Percentiles rank a stretch among this genome's conserved stretches.
These are phyloP conservation scores for Oreotrochilus melanogaster DNA, from an alignment of 2,113 vertebrate species.

Conservation along the genomic window DNA sequence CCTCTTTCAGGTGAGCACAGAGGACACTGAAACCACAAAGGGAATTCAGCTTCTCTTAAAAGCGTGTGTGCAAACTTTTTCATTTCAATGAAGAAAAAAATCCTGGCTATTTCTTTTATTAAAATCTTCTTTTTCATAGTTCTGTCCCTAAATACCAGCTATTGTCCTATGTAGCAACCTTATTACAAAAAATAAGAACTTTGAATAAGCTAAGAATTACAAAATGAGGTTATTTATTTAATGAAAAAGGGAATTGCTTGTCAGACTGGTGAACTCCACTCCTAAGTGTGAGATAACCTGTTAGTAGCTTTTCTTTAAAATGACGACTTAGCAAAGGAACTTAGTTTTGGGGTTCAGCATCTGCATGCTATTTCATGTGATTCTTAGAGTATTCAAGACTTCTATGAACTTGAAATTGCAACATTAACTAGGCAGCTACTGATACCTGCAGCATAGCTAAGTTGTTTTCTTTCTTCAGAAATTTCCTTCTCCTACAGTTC, in stretches of 20 bases:
- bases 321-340: not conserved
- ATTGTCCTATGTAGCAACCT: not conserved
- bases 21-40: not conserved
- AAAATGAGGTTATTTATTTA: not conserved
- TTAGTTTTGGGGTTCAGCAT: not conserved
- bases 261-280: not conserved
- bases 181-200: not conserved
- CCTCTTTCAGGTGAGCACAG: not conserved
- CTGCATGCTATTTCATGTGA: not conserved
- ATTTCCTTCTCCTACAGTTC: not conserved
- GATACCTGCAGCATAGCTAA: not conserved
- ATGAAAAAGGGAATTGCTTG: not conserved
- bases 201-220: not conserved
- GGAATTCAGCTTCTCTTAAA: not conserved
- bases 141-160: not conserved
- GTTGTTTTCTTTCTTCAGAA: not conserved
- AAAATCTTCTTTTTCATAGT: not conserved
- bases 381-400: not conserved
- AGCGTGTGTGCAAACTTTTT: not conserved
- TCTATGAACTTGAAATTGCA: not conserved
- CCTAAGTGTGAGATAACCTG: not conserved
- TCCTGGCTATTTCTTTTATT: not conserved
- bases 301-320: not conserved
- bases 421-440: not conserved
- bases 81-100: not conserved